Conservation (phyloP, 2,888 invertebrate species). For the Acanthococcus lagerstroemiae region DNA sequence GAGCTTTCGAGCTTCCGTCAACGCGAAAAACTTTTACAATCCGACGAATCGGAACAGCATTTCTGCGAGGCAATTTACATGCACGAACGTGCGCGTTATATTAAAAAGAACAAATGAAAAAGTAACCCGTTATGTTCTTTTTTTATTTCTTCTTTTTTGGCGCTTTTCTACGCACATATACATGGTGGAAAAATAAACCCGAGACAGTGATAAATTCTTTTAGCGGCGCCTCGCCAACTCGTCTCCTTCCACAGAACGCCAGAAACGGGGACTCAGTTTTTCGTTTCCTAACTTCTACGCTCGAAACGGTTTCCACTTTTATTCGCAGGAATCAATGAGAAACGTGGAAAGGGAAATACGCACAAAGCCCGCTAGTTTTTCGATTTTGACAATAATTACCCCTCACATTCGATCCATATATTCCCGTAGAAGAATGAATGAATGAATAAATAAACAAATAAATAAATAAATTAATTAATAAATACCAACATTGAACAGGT, state of each 20-base stretch:
- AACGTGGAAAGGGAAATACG: not conserved
- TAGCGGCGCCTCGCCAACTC: slow-evolving; percentile 2
- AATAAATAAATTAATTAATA: too few species aligned
- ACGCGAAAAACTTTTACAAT: not conserved
- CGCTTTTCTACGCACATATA: not conserved
- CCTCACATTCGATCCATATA: too few species aligned
- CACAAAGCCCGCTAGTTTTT: too few species aligned
- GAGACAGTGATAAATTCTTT: slow-evolving; percentile 23
- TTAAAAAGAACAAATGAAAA: slow-evolving; percentile 8
- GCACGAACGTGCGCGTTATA: not conserved
- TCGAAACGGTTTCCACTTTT: not conserved
- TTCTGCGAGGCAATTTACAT: slow-evolving; percentile 1
- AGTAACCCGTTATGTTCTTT: not conserved
- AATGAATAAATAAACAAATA: too few species aligned
- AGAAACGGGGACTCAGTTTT: not conserved
- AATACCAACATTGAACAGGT: too few species aligned
- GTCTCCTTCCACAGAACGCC: not conserved
- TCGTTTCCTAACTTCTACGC: not conserved
- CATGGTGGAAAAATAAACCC: not conserved
- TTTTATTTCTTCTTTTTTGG: not conserved
- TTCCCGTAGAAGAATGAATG: too few species aligned
- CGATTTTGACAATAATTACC: too few species aligned
- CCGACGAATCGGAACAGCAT: not conserved
- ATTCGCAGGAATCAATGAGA: not conserved
- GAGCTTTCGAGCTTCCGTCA: not conserved